Conservation (phyloP, 1,140 invertebrate species). For the Caenorhabditis tropicalis region DNA sequence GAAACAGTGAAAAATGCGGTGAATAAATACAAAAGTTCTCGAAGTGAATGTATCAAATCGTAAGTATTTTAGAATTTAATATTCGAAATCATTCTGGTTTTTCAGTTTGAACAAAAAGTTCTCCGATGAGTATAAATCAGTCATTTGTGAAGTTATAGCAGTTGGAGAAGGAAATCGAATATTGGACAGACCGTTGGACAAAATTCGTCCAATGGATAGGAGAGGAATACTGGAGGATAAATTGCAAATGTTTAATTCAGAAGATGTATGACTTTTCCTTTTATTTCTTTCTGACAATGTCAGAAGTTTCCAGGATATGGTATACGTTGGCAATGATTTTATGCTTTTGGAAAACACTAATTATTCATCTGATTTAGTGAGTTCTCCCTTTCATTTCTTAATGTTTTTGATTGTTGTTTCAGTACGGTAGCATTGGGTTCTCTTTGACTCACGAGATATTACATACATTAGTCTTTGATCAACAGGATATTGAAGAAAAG, state of each 20-base stretch:
- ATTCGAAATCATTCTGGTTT: neutral
- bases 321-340: constrained; percentile 20
- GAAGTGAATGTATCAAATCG: neutral
- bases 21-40: neutral
- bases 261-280: neutral
- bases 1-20: neutral
- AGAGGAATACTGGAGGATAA: neutral
- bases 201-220: neutral
- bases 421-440: constrained; percentile 12
- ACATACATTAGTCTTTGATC: constrained; percentile 6
- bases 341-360: neutral
- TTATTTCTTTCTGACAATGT: neutral
- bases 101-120: neutral
- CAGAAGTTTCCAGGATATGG: neutral
- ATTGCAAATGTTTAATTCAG: neutral
- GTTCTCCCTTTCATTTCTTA: neutral
- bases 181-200: neutral
- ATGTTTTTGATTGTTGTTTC: neutral
- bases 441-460: neutral
- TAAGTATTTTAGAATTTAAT: neutral
- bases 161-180: neutral
- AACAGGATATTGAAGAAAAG: neutral
- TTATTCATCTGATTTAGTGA: constrained; percentile 2
- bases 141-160: neutral
- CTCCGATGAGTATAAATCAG: neutral